Evolutionary conservation across 2,888 invertebrate species (phyloP), one percentile per base, ranked within the genome.

Genomic region (Tetragonula carbonaria): DNA sequence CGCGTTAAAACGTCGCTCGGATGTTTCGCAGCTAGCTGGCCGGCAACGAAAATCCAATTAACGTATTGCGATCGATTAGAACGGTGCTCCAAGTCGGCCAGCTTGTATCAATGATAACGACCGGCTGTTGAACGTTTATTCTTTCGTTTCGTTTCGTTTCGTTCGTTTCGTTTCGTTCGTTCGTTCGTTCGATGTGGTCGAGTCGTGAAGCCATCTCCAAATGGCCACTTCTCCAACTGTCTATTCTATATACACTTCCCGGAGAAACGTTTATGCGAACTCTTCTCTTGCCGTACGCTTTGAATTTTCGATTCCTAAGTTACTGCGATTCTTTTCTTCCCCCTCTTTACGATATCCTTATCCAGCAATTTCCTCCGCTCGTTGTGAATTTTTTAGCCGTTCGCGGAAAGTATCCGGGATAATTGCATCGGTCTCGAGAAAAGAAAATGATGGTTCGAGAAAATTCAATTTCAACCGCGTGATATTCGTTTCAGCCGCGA

Each of bases 341-440:
- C 21, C 57, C 57, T 67, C 62, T 71, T 57, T n/a, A 53, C 70
- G 73, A 67, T 55, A 81, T 65, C 51, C 81, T 53, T 18, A 70
- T 33, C 62, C 45, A 8, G n/a, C 21, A 38, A 59, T 70, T 18
- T 62, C 33, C 66, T 14, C 16, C 33, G 45, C 65, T 45, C 16
- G 67, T 67, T 75, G 79, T 74, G 76, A 78, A 83, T 78, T 66
- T 79, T 85, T 79, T 83, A 85, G 53, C 23, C 57, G 62, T 23
- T 53, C 16, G 18, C 28, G n/a, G 45, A 45, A 55, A 33, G 76
- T 55, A 57, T 62, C 67, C 51, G 45, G 28, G 57, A 74, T 78
- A 66, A 80, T 82, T 80, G 66, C 59, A 71, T 74, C 74, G 68
- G 70, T 55, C 70, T 65, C 55, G 72, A 55, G 38, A 8, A 38